A percentile compares a stretch with the other conserved stretches of the same genome.
Evolutionary conservation across 2,113 vertebrate genomes (phyloP).

Genomic region (Centropus bengalensis): DNA sequence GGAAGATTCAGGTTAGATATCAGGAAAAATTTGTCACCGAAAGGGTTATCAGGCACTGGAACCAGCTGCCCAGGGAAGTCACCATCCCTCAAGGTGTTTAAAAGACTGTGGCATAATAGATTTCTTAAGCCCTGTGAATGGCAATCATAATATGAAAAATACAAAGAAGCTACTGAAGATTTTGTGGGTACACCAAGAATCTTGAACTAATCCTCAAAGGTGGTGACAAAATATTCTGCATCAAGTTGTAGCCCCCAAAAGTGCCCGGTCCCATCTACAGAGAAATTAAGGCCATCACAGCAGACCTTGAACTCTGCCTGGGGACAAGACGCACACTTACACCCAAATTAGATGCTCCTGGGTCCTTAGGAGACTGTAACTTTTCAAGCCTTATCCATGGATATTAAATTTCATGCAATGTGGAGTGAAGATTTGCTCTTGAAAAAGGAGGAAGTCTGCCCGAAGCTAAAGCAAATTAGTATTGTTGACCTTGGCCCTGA

Average conservation of each 20-base stretch:
- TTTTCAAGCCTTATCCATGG: neutral
- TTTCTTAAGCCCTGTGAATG: neutral
- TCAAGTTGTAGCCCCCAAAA: constrained; percentile 1
- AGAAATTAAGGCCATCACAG: constrained; percentile 5
- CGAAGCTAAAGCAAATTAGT: constrained; percentile 38
- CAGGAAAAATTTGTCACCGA: too few species aligned
- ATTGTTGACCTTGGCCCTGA: constrained; percentile 19
- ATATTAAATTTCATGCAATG: neutral
- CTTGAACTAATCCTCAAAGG: neutral
- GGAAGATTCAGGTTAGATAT: too few species aligned
- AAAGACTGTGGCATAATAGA: too few species aligned
- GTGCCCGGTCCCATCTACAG: neutral
- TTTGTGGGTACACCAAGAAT: neutral
- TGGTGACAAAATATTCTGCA: neutral
- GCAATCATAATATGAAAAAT: constrained; percentile 63
- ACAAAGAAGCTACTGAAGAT: constrained; percentile 38
- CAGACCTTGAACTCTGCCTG: neutral
- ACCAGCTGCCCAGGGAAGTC: too few species aligned
- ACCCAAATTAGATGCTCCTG: neutral
- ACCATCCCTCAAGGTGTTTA: too few species aligned
- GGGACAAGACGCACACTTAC: neutral
- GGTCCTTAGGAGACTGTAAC: neutral
- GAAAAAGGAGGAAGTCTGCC: constrained; percentile 11
- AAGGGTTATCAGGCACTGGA: too few species aligned
- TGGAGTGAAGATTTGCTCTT: neutral